A percentile compares a stretch with the other conserved stretches of the same genome.
Conservation (phyloP, 2,888 invertebrate species). For the Pogonocherus hispidulus region DNA sequence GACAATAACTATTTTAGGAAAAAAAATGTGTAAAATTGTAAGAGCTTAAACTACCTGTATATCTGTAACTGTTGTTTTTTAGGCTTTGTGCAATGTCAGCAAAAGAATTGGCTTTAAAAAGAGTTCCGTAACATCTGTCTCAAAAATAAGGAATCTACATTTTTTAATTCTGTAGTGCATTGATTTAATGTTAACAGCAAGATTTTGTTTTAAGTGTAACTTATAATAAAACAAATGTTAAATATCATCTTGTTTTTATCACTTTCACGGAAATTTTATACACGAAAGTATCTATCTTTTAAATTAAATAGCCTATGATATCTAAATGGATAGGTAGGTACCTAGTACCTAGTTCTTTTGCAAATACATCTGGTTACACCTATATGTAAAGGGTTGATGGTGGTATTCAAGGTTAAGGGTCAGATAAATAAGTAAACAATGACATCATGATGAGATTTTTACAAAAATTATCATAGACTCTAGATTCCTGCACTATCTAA, state of each 20-base stretch:
- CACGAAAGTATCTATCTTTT: too few species aligned
- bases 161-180: neutral
- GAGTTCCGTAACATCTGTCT: conserved; percentile 26
- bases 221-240: neutral
- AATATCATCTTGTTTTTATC: neutral
- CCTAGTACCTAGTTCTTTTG: too few species aligned
- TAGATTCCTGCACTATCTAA: too few species aligned
- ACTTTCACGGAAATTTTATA: too few species aligned
- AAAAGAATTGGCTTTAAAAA: conserved; percentile 38
- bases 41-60: conserved; percentile 36
- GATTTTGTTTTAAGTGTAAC: neutral
- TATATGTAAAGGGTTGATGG: too few species aligned
- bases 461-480: too few species aligned
- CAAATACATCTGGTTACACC: too few species aligned
- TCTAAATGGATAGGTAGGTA: too few species aligned
- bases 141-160: conserved; percentile 16
- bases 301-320: too few species aligned
- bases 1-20: conserved; percentile 69
- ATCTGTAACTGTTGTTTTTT: conserved; percentile 40
- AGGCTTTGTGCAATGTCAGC: conserved; percentile 44
- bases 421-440: too few species aligned
- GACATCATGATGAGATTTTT: too few species aligned
- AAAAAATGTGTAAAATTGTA: conserved; percentile 47
- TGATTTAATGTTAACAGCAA: neutral
- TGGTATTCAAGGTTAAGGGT: too few species aligned